phyloP scores from a whole-genome alignment of 2,888 invertebrate genomes.

The Phanerotoma sp. region DNA sequence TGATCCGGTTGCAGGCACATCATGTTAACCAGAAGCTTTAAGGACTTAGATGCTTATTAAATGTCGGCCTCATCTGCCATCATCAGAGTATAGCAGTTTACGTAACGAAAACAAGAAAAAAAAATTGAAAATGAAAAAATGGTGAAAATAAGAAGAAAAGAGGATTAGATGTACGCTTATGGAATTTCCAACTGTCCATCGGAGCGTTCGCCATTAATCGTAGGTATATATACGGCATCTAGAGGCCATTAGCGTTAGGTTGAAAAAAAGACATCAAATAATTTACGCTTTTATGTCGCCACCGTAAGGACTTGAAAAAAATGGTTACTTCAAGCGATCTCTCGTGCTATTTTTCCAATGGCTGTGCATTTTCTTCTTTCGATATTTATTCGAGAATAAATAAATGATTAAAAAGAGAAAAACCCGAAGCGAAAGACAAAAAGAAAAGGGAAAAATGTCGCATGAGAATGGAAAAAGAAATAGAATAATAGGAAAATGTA shows the following conservation, averaged over 20 bases:
- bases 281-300: slow-evolving; percentile 39
- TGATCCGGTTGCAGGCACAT: no score
- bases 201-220: slow-evolving; percentile 44
- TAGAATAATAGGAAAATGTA: neutral
- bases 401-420: neutral
- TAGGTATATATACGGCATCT: slow-evolving; percentile 29
- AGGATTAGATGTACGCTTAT: slow-evolving; percentile 32
- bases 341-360: neutral
- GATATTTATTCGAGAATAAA: neutral
- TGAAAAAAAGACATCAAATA: slow-evolving; percentile 44
- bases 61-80: neutral
- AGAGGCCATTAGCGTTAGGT: slow-evolving; percentile 42
- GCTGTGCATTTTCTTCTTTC: neutral
- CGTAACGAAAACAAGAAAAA: no score
- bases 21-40: no score
- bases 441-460: neutral
- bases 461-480: neutral
- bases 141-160: neutral
- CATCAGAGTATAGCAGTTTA: neutral
- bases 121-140: no score
- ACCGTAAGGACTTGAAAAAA: slow-evolving; percentile 2
- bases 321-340: slow-evolving; percentile 6
- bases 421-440: no score
- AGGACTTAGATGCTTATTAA: neutral
- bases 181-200: slow-evolving; percentile 32